Percentiles rank a stretch among this genome's conserved stretches.
Conservation (phyloP, 2,113 vertebrate genomes). For the Eurystomus gularis region DNA sequence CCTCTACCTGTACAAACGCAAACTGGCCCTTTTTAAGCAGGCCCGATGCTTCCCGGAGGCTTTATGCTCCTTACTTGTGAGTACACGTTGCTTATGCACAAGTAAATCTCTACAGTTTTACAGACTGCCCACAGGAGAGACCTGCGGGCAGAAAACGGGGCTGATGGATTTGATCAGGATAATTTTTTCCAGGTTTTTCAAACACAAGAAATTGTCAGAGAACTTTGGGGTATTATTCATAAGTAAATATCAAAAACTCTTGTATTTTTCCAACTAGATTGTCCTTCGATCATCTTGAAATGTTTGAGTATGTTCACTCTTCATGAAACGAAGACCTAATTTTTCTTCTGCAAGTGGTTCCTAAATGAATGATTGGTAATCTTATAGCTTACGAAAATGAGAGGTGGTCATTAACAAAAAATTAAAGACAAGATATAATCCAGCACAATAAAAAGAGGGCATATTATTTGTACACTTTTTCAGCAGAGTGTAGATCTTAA, state of each 20-base stretch:
- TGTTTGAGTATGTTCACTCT: not conserved
- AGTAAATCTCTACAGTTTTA: not conserved
- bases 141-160: not conserved
- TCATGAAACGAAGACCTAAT: not conserved
- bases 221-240: not conserved
- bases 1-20: not conserved
- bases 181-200: not conserved
- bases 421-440: not conserved
- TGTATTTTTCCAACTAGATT: not conserved
- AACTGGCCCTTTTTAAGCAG: not conserved
- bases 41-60: not conserved
- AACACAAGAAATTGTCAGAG: not conserved
- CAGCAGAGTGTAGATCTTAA: not conserved
- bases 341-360: not conserved
- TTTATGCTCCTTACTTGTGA: not conserved
- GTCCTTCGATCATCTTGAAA: not conserved
- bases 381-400: not conserved
- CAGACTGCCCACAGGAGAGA: not conserved
- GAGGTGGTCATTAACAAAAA: not conserved
- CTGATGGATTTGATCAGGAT: not conserved
- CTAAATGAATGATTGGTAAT: not conserved
- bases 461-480: not conserved
- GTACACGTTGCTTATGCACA: not conserved
- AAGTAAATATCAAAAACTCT: not conserved
- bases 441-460: not conserved